Percentiles rank a stretch among this genome's conserved stretches.
Evolutionary conservation across 2,113 vertebrate genomes (phyloP).

Genomic region (Chaetura pelagica): DNA sequence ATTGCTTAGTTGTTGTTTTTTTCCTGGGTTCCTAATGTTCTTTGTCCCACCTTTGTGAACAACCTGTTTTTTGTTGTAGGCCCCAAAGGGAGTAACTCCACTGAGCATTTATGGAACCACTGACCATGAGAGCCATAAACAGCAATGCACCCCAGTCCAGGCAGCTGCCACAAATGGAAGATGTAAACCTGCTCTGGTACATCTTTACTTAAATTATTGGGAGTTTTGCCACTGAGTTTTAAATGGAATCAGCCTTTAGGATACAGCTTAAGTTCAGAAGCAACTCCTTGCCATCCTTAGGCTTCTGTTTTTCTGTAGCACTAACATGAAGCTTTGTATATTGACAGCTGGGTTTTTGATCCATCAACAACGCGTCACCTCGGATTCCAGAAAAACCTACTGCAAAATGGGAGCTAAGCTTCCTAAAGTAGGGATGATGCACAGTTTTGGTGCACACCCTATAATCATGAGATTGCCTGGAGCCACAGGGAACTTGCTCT

Average conservation of each 20-base stretch:
- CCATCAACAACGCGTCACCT: no score
- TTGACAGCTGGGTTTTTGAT: neutral
- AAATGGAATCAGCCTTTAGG: neutral
- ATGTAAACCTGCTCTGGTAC: neutral
- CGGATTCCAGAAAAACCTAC: neutral
- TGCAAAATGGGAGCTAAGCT: neutral
- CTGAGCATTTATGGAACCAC: fast-evolving
- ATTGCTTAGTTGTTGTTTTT: neutral
- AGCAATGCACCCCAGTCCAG: neutral
- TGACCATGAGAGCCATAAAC: neutral
- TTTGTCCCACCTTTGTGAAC: neutral
- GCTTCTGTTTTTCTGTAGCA: neutral
- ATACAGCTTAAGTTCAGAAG: neutral
- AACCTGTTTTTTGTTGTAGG: neutral
- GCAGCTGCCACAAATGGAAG: neutral
- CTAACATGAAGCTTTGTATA: neutral
- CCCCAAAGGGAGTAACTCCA: neutral
- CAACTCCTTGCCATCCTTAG: neutral
- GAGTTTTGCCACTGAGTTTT: neutral
- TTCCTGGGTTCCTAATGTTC: neutral
- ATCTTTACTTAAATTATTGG: neutral
- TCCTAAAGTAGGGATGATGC: neutral
- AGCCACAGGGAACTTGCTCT: neutral
- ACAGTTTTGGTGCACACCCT: neutral
- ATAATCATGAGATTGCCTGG: neutral